phyloP scores from a whole-genome alignment of 2,888 invertebrate species.

The Dorcus hopei region DNA sequence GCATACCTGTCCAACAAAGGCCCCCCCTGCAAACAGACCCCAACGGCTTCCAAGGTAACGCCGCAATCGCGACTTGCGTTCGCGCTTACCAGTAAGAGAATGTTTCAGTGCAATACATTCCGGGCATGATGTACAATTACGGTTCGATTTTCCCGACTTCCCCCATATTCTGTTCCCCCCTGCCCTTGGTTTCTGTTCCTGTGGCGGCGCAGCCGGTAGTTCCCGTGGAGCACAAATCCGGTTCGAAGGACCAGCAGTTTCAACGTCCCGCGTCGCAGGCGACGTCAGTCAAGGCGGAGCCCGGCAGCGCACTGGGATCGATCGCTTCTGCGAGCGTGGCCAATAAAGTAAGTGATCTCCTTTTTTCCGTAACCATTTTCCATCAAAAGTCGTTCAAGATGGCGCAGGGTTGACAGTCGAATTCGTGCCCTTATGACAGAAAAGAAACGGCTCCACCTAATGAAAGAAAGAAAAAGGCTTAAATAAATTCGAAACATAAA shows the following conservation, averaged over 20 bases:
- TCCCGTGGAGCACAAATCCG: conserved; percentile 30
- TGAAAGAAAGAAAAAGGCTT: too few species aligned
- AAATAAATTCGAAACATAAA: too few species aligned
- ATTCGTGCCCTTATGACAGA: too few species aligned
- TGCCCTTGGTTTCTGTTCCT: conserved; percentile 43
- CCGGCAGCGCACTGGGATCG: conserved; percentile 51
- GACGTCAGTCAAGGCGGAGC: conserved; percentile 57
- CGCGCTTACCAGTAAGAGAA: background rate
- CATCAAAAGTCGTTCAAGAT: background rate
- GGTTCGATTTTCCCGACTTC: conserved; percentile 51
- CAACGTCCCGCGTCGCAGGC: conserved; percentile 53
- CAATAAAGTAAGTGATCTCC: conserved; percentile 40
- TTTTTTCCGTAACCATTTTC: background rate
- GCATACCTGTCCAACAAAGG: conserved; percentile 51
- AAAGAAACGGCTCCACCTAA: too few species aligned
- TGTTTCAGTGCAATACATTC: conserved; percentile 61
- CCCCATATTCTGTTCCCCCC: conserved; percentile 62
- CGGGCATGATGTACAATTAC: conserved; percentile 60
- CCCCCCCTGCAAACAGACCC: conserved; percentile 24
- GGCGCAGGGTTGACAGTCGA: too few species aligned
- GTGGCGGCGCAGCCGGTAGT: conserved; percentile 33
- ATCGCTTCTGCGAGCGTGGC: conserved; percentile 48
- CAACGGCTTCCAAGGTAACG: conserved; percentile 27
- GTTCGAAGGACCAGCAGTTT: conserved; percentile 33
- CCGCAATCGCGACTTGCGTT: background rate